Percentiles rank a stretch among this genome's conserved stretches.
Evolutionary conservation across 2,888 invertebrate species (phyloP).

Genomic region (Calameuta filiformis): DNA sequence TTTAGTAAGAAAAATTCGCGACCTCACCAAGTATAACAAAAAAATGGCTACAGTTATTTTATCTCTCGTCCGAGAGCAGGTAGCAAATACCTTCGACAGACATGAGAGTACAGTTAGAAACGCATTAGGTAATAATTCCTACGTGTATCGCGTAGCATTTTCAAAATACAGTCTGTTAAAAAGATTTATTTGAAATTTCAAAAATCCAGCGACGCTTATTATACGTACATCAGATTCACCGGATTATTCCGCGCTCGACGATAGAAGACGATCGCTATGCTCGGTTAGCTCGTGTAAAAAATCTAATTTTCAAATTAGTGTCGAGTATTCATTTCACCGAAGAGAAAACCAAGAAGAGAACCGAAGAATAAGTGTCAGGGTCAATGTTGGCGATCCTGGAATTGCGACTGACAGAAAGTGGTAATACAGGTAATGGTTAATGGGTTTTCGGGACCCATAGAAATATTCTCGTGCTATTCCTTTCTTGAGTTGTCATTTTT

Average conservation of each 20-base stretch:
- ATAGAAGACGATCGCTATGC: no score
- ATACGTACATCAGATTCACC: no score
- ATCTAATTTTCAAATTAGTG: slow-evolving; percentile 5
- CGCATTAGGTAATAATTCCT: slow-evolving; percentile 39
- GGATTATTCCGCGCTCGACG: no score
- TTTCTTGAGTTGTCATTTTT: neutral
- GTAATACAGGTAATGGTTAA: neutral
- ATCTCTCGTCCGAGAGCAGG: slow-evolving; percentile 19
- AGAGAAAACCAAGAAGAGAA: neutral
- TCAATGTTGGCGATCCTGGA: neutral
- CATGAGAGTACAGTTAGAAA: slow-evolving; percentile 48
- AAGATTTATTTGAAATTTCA: neutral
- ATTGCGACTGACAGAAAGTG: neutral
- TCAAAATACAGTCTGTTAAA: slow-evolving; percentile 8
- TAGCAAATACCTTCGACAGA: slow-evolving; percentile 35
- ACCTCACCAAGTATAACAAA: neutral
- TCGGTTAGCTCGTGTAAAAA: neutral
- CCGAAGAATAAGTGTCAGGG: slow-evolving; percentile 1
- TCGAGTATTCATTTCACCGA: neutral
- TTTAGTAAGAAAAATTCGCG: neutral
- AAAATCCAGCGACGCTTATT: neutral
- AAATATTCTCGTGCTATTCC: neutral
- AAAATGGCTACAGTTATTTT: neutral
- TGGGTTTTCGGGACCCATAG: neutral
- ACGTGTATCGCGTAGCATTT: slow-evolving; percentile 44